Base-by-base conservation (phyloP, 2,888 invertebrate genomes). In the Hypolimnas misippus region DNA sequence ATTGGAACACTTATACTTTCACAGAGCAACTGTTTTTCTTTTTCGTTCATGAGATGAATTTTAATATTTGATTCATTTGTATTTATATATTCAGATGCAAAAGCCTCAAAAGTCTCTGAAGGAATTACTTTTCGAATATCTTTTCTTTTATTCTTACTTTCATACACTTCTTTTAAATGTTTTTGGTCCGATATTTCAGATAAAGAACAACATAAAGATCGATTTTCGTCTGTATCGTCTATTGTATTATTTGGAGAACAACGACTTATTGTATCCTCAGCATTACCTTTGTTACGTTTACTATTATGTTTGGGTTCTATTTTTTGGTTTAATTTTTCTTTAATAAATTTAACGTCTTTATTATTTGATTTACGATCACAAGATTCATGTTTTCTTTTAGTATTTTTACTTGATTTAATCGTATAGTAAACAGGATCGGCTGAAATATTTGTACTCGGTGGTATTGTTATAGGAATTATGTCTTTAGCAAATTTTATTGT, bases 11-110 rank as follows among this genome's bases (percentile, higher is more conserved):
- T 81, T 63, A 91, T 82, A 65, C 78, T 84, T 58, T 90, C 86
- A 65, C 75, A 81, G 29, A 92, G 78, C 35, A 76, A 66, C 53
- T 78, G 73, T 70, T 84, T 90, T 40, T 89, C 89, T 65, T 75
- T 76, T 12, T 86, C 85, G 57, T 86, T 86, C 89, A 90, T 91
- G 25, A 91, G 76, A 69, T 87, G 85, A 69, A 89, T 79, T 83
- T 90, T 90, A 62, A 90, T 85, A 68, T 78, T 83, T 10, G 77
- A 74, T 12, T 85, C 81, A 14, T 77, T 80, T 42, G 70, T 62
- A 19, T 79, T 73, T 40, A 75, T 73, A n/a, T 78, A 68, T 73
- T 87, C 86, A 1, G 82, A 81, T 1, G 87, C 87, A 19, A 89
- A 65, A 29, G 85, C 88, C 73, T 89, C 86, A 61, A 90, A 84